phyloP scores from a whole-genome alignment of 2,888 invertebrate species.

The Pteria penguin region DNA sequence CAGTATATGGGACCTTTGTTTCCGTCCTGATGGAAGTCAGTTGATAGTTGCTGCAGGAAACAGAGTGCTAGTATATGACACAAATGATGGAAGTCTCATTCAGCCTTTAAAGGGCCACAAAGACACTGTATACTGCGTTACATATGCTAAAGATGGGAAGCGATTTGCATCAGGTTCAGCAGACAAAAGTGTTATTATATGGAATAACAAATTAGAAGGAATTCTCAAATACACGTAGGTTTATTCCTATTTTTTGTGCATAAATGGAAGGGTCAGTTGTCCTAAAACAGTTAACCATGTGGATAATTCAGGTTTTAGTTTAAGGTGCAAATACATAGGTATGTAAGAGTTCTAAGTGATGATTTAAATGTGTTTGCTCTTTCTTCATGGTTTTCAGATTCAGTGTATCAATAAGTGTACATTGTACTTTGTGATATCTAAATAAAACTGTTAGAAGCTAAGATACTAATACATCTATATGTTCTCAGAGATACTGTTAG shows the following conservation, averaged over 20 bases:
- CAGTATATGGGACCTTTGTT: conserved; percentile 96
- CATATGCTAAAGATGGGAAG: conserved; percentile 95
- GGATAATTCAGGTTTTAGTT: no score
- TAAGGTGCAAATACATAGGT: no score
- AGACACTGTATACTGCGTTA: conserved; percentile 94
- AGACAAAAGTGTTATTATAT: conserved; percentile 98
- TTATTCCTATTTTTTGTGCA: neutral
- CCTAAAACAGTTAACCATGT: no score
- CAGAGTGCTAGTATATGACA: conserved; percentile 96
- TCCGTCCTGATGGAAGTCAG: conserved; percentile 96
- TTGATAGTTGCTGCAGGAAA: conserved; percentile 96
- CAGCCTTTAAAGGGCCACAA: conserved; percentile 97
- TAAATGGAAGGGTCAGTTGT: no score
- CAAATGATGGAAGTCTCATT: conserved; percentile 92
- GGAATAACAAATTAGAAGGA: conserved; percentile 97
- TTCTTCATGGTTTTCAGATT: no score
- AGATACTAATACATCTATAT: no score
- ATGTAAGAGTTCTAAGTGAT: no score
- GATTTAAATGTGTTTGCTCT: no score
- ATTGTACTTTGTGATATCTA: no score
- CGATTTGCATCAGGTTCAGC: conserved; percentile 98
- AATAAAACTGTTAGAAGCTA: no score
- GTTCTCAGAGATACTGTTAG: no score
- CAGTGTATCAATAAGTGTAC: no score
- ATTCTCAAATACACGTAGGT: conserved; percentile 96